phyloP scores from a whole-genome alignment of 2,888 invertebrate genomes.

The Antitype chi region DNA sequence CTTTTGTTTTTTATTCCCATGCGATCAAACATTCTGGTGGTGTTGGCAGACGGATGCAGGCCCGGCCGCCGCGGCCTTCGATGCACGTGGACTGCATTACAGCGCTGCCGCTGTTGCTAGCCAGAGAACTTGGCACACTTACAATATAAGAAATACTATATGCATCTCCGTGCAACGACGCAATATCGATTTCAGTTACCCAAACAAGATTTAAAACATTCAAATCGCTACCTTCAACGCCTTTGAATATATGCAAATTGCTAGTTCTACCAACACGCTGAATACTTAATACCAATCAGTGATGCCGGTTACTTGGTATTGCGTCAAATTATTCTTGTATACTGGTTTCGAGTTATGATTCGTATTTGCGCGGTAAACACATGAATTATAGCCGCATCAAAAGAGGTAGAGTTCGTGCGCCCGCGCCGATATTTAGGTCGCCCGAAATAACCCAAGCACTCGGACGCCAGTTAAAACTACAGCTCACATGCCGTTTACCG shows the following conservation, averaged over 20 bases:
- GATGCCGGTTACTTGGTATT: slow-evolving; percentile 40
- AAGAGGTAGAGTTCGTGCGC: slow-evolving; percentile 74
- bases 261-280: slow-evolving; percentile 34
- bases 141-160: slow-evolving; percentile 27
- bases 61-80: slow-evolving; percentile 78
- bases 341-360: slow-evolving; percentile 63
- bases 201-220: slow-evolving; percentile 22
- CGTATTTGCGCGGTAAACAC: slow-evolving; percentile 69
- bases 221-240: slow-evolving; percentile 21
- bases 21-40: slow-evolving; percentile 79
- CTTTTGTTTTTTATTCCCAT: slow-evolving; percentile 73
- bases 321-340: slow-evolving; percentile 62
- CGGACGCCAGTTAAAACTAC: slow-evolving; percentile 75
- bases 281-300: slow-evolving; percentile 39
- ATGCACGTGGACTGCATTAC: slow-evolving; percentile 82
- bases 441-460: slow-evolving; percentile 84
- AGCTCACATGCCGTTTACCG: slow-evolving; percentile 58
- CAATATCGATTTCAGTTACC: slow-evolving; percentile 18
- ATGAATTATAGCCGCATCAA: slow-evolving; percentile 71
- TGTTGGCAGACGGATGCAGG: slow-evolving; percentile 79
- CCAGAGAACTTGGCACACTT: slow-evolving; percentile 61
- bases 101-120: slow-evolving; percentile 71
- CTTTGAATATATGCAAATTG: slow-evolving; percentile 47
- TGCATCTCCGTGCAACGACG: slow-evolving; percentile 25
- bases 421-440: slow-evolving; percentile 88